Percentiles rank a stretch among this genome's conserved stretches.
Evolutionary conservation across 2,113 vertebrate species (phyloP).

Genomic region (Notarius quadriscutis): DNA sequence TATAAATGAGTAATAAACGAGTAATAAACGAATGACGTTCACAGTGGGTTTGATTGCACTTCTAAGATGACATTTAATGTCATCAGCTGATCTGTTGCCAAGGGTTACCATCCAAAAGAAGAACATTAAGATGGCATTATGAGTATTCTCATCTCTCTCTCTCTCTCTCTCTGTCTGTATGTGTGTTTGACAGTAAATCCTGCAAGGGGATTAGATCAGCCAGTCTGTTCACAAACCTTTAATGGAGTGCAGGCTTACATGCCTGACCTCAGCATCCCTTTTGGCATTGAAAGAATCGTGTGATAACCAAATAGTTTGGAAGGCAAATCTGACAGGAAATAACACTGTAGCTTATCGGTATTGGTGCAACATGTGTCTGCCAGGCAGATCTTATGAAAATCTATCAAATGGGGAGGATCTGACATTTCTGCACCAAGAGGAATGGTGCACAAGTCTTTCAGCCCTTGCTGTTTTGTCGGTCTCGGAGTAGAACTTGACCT

Average conservation of each 20-base stretch:
- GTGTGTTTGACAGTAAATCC: not conserved
- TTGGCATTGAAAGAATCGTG: not conserved
- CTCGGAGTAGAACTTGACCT: not conserved
- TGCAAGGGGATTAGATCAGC: constrained; percentile 11
- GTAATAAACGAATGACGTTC: not conserved
- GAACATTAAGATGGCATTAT: not conserved
- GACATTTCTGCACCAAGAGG: not conserved
- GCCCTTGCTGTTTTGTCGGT: not conserved
- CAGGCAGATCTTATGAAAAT: not conserved
- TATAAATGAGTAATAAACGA: too few species aligned
- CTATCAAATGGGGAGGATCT: not conserved
- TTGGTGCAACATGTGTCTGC: not conserved
- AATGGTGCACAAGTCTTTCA: not conserved
- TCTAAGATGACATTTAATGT: not conserved
- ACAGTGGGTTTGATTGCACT: not conserved
- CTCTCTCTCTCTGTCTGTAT: not conserved
- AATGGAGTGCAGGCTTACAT: not conserved
- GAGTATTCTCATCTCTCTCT: too few species aligned
- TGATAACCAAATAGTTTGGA: not conserved
- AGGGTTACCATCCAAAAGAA: not conserved
- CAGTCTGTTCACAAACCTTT: constrained; percentile 1
- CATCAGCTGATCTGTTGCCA: constrained; percentile 4
- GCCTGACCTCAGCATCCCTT: not conserved
- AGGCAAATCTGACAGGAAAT: not conserved
- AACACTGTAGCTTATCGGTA: not conserved